These are phyloP conservation scores for Sorex araneus DNA, from an alignment of 2,113 vertebrate species.

Conservation along the genomic window DNA sequence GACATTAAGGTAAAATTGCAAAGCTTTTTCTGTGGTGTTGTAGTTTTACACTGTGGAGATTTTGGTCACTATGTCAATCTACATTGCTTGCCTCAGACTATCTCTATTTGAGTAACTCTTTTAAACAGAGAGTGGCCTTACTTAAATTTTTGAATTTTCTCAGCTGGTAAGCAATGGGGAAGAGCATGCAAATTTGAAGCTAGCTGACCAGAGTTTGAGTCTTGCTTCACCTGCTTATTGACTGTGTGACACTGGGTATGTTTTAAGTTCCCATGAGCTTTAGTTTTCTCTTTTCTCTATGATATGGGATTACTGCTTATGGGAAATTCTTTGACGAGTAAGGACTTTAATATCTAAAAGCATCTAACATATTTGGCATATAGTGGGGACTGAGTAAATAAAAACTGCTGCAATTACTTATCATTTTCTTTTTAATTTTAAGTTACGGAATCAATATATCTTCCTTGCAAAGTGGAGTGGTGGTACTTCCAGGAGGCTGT, in stretches of 20 bases:
- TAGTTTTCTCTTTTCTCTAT: neutral
- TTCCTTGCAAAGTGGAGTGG: neutral
- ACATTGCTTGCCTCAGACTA: conserved; percentile 54
- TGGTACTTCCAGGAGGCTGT: neutral
- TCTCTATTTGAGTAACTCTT: conserved; percentile 67
- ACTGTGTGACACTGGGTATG: neutral
- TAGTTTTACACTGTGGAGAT: conserved; percentile 3
- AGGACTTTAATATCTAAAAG: neutral
- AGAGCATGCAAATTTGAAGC: neutral
- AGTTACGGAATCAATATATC: neutral
- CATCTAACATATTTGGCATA: neutral
- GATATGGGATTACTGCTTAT: neutral
- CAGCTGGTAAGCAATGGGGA: rapidly evolving
- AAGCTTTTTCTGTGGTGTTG: conserved; percentile 57
- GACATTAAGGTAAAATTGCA: conserved; percentile 67
- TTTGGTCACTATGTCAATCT: conserved; percentile 69
- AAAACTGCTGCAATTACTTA: neutral
- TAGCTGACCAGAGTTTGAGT: neutral
- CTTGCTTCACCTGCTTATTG: neutral
- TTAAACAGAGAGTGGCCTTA: conserved; percentile 31
- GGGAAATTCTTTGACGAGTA: neutral
- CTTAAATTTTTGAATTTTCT: neutral
- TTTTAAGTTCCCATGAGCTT: neutral
- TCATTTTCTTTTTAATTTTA: neutral
- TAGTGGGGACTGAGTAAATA: neutral